Conservation (phyloP, 2,797 vertebrate species). For the Esox masquinongy region DNA sequence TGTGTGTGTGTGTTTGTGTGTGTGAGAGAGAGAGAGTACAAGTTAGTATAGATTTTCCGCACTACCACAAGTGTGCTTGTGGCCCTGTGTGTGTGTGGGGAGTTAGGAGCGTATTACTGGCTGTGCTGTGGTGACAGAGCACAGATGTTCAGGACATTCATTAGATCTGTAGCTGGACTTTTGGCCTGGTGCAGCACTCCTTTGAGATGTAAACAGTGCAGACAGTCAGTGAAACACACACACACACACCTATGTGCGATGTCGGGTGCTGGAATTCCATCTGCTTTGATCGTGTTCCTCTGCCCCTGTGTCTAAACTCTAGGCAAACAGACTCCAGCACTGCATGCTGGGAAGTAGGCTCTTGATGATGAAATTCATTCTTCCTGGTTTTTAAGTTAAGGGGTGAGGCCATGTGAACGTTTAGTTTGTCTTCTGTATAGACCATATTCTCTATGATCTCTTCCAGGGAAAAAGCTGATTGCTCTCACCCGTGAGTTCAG, state of each 20-base stretch:
- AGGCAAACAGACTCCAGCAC: constrained; percentile 28
- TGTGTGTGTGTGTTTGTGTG: constrained; percentile 17
- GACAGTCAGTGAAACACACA: constrained; percentile 9
- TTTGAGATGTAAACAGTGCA: constrained; percentile 19
- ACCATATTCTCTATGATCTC: neutral
- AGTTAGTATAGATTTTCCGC: neutral
- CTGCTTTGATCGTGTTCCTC: constrained; percentile 30
- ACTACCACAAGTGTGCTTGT: neutral
- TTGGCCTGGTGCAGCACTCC: neutral
- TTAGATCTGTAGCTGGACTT: neutral
- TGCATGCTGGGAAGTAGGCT: constrained; percentile 39
- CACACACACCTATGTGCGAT: constrained; percentile 1
- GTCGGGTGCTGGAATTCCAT: constrained; percentile 13
- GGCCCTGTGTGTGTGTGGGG: neutral
- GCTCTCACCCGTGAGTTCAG: neutral
- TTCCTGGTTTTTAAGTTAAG: neutral
- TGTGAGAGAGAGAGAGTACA: neutral
- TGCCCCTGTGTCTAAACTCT: constrained; percentile 16
- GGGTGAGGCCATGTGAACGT: no score
- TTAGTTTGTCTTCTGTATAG: no score
- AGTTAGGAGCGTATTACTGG: neutral
- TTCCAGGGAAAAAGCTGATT: neutral
- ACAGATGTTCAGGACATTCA: constrained; percentile 2
- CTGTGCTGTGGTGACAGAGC: neutral
- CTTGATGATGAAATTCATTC: constrained; percentile 36